phyloP scores from a whole-genome alignment of 1,140 invertebrate genomes.

The Heliothis subflexa region DNA sequence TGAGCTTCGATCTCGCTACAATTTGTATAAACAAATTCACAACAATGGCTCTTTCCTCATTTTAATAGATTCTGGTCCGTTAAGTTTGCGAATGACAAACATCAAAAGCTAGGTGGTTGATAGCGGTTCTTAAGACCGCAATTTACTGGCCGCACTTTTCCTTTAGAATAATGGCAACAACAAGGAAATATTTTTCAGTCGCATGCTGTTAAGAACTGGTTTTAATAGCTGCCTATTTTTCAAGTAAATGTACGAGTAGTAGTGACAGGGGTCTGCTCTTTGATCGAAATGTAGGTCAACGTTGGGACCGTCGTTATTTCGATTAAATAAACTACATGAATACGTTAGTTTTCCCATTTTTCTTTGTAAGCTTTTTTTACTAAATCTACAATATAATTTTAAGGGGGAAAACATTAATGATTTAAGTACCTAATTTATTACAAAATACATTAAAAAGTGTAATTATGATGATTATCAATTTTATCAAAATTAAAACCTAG shows the following conservation, averaged over 20 bases:
- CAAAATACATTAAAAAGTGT: too few relatives aligned
- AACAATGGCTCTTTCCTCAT: not conserved
- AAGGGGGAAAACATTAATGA: not conserved
- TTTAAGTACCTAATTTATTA: too few relatives aligned
- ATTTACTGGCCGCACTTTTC: slow-evolving; percentile 29
- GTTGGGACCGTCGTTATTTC: slow-evolving; percentile 4
- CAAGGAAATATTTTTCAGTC: slow-evolving; percentile 41
- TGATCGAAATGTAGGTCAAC: slow-evolving; percentile 37
- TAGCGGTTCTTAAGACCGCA: slow-evolving; percentile 30
- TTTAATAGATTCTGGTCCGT: slow-evolving; percentile 25
- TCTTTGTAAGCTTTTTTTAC: slow-evolving; percentile 3
- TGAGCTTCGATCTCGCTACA: not conserved
- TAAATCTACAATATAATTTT: not conserved
- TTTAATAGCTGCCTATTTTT: slow-evolving; percentile 37
- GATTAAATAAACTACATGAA: slow-evolving; percentile 27
- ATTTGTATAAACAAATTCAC: slow-evolving; percentile 16
- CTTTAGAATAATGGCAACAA: slow-evolving; percentile 28
- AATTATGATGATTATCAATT: too few relatives aligned
- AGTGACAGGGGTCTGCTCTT: slow-evolving; percentile 37
- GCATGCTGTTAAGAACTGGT: slow-evolving; percentile 28
- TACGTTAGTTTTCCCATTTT: not conserved
- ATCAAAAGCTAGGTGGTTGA: slow-evolving; percentile 37
- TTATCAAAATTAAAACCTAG: too few relatives aligned
- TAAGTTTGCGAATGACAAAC: slow-evolving; percentile 31
- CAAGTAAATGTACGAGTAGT: slow-evolving; percentile 37